Evolutionary conservation across 2,797 vertebrate species (phyloP).

Genomic region (Muraenolepis orangiensis): DNA sequence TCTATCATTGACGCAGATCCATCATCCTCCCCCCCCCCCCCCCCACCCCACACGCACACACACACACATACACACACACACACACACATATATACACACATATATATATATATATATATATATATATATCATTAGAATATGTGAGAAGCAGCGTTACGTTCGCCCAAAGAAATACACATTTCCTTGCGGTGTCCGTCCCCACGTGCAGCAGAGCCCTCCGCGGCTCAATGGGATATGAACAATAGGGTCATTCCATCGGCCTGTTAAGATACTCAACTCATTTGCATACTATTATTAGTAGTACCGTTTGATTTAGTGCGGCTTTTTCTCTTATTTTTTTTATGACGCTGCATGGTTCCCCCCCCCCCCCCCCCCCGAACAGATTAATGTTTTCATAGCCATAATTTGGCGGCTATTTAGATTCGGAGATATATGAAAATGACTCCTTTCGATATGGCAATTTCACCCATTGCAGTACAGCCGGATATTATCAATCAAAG

Average conservation of each 20-base stretch:
- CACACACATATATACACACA: too few relatives aligned
- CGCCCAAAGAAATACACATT: too few relatives aligned
- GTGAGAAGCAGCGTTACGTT: neutral
- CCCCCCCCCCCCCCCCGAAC: too few relatives aligned
- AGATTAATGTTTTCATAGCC: conserved; percentile 44
- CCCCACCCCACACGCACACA: too few relatives aligned
- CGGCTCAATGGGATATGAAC: conserved; percentile 12
- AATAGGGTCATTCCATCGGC: conserved; percentile 31
- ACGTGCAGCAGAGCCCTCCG: too few relatives aligned
- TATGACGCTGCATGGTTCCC: conserved; percentile 35
- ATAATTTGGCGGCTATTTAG: conserved; percentile 32
- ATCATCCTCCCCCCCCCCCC: too few relatives aligned
- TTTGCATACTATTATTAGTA: conserved; percentile 60
- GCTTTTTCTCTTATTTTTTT: conserved; percentile 28
- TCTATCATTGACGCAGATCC: too few relatives aligned
- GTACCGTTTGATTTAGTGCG: conserved; percentile 47
- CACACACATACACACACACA: too few relatives aligned
- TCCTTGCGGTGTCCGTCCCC: too few relatives aligned
- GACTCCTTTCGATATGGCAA: conserved; percentile 28
- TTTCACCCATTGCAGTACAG: conserved; percentile 24
- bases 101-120: too few relatives aligned
- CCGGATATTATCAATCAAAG: conserved; percentile 35
- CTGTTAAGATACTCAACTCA: conserved; percentile 36
- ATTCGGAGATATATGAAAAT: conserved; percentile 39
- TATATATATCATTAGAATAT: neutral